phyloP scores from a whole-genome alignment of 2,797 vertebrate species.

The Pogoniulus pusillus region DNA sequence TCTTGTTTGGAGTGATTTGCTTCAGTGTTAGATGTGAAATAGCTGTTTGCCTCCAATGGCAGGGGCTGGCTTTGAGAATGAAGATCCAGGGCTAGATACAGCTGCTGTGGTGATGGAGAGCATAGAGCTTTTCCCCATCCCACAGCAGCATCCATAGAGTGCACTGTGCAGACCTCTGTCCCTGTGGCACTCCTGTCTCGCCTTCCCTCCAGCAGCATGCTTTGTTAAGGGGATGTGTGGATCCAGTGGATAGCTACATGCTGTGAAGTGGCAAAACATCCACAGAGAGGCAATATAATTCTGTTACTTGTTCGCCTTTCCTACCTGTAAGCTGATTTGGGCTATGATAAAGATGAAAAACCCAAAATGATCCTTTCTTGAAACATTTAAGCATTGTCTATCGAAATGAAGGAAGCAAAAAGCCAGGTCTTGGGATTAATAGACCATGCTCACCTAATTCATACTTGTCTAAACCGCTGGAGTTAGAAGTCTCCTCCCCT shows the following conservation, averaged over 20 bases:
- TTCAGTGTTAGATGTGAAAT: background rate
- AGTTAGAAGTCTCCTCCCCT: background rate
- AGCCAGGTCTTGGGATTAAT: slow-evolving; percentile 16
- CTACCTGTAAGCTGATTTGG: background rate
- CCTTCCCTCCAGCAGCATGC: background rate
- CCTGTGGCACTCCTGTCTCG: background rate
- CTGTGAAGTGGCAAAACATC: background rate
- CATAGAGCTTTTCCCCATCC: background rate
- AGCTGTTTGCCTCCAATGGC: background rate
- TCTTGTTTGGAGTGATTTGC: background rate
- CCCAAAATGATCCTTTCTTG: background rate
- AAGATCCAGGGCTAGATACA: background rate
- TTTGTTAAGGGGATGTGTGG: background rate
- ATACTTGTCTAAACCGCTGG: background rate
- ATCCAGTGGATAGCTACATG: background rate
- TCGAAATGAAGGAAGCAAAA: background rate
- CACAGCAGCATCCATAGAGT: background rate
- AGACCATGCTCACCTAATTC: slow-evolving; percentile 21
- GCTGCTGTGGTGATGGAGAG: background rate
- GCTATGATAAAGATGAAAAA: background rate
- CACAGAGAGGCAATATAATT: slow-evolving; percentile 4
- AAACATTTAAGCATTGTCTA: background rate
- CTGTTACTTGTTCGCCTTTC: background rate
- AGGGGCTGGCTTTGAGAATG: background rate
- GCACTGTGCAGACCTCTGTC: background rate